Evolutionary conservation across 2,888 invertebrate genomes (phyloP).

Genomic region (Allolobophora icterica): DNA sequence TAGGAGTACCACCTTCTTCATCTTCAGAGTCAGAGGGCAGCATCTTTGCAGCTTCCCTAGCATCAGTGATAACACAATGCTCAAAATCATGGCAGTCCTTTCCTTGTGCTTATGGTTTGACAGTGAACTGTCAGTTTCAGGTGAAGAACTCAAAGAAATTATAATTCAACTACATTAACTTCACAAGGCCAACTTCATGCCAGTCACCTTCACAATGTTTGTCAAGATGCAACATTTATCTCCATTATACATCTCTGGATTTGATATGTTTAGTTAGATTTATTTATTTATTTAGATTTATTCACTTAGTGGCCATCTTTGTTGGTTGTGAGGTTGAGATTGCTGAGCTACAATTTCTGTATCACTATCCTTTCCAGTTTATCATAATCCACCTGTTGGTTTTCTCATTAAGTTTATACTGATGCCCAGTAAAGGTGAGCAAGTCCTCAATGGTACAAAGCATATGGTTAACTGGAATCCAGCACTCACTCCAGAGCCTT

Average conservation of each 20-base stretch:
- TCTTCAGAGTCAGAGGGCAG: slow-evolving; percentile 19
- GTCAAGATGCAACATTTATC: no score
- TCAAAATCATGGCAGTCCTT: neutral
- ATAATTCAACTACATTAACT: no score
- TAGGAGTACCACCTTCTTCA: neutral
- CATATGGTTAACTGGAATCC: neutral
- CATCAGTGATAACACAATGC: neutral
- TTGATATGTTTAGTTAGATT: no score
- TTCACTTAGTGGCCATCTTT: neutral
- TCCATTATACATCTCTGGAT: no score
- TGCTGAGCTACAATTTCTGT: neutral
- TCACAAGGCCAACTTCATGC: no score
- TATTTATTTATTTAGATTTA: no score
- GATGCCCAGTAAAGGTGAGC: neutral
- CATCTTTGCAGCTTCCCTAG: neutral
- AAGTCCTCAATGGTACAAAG: slow-evolving; percentile 4
- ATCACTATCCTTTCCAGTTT: neutral
- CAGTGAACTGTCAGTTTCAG: neutral
- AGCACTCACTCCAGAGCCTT: neutral
- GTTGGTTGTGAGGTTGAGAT: neutral
- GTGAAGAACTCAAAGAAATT: neutral
- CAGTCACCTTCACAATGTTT: no score
- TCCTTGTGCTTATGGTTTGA: neutral
- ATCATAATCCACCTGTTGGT: no score
- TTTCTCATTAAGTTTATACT: neutral